Evolutionary conservation across 2,888 invertebrate genomes (phyloP), one percentile per base, ranked within the genome.

Genomic region (Helicoverpa assulta): DNA sequence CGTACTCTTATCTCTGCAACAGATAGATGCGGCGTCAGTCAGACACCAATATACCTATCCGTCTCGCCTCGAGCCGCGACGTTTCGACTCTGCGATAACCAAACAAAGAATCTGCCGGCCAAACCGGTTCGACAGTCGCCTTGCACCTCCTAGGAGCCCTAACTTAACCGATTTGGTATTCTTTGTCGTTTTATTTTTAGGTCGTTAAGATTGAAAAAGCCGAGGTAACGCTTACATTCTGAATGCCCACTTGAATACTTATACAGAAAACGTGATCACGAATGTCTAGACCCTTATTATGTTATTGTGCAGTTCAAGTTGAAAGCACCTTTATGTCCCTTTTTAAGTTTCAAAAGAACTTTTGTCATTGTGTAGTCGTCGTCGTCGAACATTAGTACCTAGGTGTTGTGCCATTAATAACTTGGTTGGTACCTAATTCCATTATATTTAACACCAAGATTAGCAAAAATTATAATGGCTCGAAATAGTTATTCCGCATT

Each of bases 101-200:
- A 90, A 92, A 92, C 91, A 92, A 92, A 93, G 91, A 91, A 90
- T 92, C 88, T 87, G 88, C 86, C 88, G 78, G 87, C 83, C 80
- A 88, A 94, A 94, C 94, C 94, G 94, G 94, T 94, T 93, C 86
- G 80, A 78, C 88, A 86, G 88, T 88, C 88, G 90, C 85, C 88
- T 86, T 86, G 89, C 89, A 89, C 89, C 90, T 91, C 82, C 90
- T 92, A 91, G 92, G 91, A 90, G 89, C 89, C 91, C 91, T 92
- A 92, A 93, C 91, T 89, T 92, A 88, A 89, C 89, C 88, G 90
- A 92, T 93, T 93, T 90, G 80, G 89, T 89, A 88, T 91, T 91
- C 89, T 90, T 91, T 90, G 88, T 91, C 86, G 86, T 92, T 92
- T 94, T 91, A 86, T 91, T 92, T 40, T 90, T 85, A 84, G 85